Evolutionary conservation across 2,113 vertebrate genomes (phyloP), one percentile per base, ranked within the genome.

Genomic region (Poeciliopsis occidentalis): DNA sequence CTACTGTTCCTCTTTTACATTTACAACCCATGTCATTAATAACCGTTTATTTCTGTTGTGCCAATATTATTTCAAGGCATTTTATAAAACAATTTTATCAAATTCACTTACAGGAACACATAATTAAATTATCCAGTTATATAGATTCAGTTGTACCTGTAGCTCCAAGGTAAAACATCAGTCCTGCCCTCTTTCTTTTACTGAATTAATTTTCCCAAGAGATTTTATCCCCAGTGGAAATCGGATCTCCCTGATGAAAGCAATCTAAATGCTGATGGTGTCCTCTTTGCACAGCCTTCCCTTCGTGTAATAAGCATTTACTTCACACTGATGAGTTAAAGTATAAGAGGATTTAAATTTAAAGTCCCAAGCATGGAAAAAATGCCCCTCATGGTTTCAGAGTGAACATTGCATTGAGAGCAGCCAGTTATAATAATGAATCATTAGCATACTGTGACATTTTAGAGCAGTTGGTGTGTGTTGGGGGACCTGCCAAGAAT

Each of bases 371-470:
- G 26, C 27, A 19, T 17, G 19, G 4, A 13, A 29, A 60, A 22
- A 54, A 37, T 26, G 4, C 12, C 34, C 12, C 47, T 17, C 60
- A 10, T 60, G 39, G 26, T 39, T 60, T 37, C 24, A 37, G 22
- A 15, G 54, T 8, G 1, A n/a, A 31, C 22, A 19, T 3, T 0
- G 60, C 51, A 75, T 19, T 69, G 37, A 66, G 34, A 57, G 60
- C 69, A 75, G 80, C 61, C 51, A 54, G 31, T 73, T 72, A 54
- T 70, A 75, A 78, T 69, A 57, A 34, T 31, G 29, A 63, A 65
- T 39, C 57, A 84, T 85, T 81, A 69, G 71, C 81, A 85, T 82
- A 74, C 34, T 19, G 67, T 80, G 79, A 84, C 84, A 86, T 82
- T 82, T 83, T 31, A 32, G 32, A 68, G 67, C 13, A 30, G 29